Percentiles rank a stretch among this genome's conserved stretches.
phyloP scores from a whole-genome alignment of 2,888 invertebrate genomes.

The Oscheius sp. region DNA sequence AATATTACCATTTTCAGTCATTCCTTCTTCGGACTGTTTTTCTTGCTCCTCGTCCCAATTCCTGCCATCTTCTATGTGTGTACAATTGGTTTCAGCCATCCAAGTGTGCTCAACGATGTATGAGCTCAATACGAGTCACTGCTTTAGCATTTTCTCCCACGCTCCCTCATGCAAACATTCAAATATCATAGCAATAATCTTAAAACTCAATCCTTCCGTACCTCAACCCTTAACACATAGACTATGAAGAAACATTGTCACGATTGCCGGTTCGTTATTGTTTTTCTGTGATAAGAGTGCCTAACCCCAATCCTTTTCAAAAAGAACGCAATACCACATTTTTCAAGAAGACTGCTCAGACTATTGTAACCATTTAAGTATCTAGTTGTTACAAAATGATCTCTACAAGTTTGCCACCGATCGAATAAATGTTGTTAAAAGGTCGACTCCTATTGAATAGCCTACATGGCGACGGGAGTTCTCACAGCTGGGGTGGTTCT shows the following conservation, averaged over 20 bases:
- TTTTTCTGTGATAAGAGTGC: slow-evolving; percentile 30
- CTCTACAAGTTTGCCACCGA: slow-evolving; percentile 17
- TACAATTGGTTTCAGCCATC: slow-evolving; percentile 62
- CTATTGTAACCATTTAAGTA: background rate
- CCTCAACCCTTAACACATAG: background rate
- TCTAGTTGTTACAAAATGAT: slow-evolving; percentile 18
- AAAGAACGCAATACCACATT: slow-evolving; percentile 5
- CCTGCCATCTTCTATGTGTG: slow-evolving; percentile 63
- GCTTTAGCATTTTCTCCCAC: background rate
- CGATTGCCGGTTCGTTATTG: slow-evolving; percentile 27
- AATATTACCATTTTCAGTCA: slow-evolving; percentile 8
- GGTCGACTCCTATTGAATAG: background rate
- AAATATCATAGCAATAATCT: background rate
- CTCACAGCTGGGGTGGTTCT: background rate
- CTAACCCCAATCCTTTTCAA: background rate
- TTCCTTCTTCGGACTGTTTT: slow-evolving; percentile 15
- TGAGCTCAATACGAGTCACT: slow-evolving; percentile 7
- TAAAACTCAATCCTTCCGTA: background rate
- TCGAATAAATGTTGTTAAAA: slow-evolving; percentile 1
- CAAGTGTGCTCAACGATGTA: slow-evolving; percentile 38
- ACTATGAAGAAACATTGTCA: slow-evolving; percentile 4
- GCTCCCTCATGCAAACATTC: background rate
- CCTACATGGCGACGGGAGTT: background rate
- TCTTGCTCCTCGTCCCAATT: slow-evolving; percentile 52
- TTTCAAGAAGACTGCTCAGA: background rate